These are phyloP conservation scores for Pseudolaguvia tuberculata DNA, from an alignment of 2,113 vertebrate genomes.

Conservation along the genomic window DNA sequence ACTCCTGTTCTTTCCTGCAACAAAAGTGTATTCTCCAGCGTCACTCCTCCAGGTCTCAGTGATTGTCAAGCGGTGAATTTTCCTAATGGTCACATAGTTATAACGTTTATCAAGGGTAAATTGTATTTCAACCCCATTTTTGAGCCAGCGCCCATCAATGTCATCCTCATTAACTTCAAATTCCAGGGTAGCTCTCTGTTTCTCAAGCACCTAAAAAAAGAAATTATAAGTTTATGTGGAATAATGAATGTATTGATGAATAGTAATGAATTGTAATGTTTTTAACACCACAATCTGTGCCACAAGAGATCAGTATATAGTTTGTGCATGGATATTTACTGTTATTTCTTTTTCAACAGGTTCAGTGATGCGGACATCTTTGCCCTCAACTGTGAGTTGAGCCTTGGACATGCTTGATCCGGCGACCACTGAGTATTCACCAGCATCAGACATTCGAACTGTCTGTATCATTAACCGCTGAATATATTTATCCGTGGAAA, in stretches of 20 bases:
- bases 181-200: constrained; percentile 80
- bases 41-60: constrained; percentile 78
- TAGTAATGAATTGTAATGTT: too few relatives aligned
- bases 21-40: constrained; percentile 82
- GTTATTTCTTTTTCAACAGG: constrained; percentile 75
- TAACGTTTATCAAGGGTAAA: constrained; percentile 79
- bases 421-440: constrained; percentile 88
- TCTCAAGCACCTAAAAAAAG: constrained; percentile 75
- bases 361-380: constrained; percentile 86
- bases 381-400: constrained; percentile 84
- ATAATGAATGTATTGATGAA: too few relatives aligned
- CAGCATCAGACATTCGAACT: constrained; percentile 85
- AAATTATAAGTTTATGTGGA: too few relatives aligned
- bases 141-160: constrained; percentile 82
- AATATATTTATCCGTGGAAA: constrained; percentile 83
- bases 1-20: constrained; percentile 81
- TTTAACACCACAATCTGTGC: neutral
- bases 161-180: constrained; percentile 90
- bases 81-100: constrained; percentile 75
- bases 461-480: constrained; percentile 91
- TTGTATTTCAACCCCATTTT: constrained; percentile 82
- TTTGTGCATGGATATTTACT: constrained; percentile 61
- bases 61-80: constrained; percentile 80
- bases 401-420: constrained; percentile 88
- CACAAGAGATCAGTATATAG: neutral